Conservation (phyloP, 1,140 invertebrate species). For the Chionoecetes opilio region DNA sequence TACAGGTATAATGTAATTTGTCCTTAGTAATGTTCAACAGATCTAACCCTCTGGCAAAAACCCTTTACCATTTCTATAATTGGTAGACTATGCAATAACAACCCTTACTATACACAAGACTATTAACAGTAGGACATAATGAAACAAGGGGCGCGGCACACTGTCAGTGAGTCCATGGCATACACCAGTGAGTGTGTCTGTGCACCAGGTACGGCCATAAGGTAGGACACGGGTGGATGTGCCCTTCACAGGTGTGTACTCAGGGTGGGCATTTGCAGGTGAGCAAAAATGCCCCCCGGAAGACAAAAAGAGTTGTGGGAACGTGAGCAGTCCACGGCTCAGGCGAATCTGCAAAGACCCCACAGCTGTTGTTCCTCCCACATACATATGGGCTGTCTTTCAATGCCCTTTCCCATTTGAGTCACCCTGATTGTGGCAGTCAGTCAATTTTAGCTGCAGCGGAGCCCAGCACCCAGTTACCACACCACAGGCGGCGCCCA, state of each 20-base stretch:
- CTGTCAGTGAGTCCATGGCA: constrained; percentile 81
- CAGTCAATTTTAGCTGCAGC: constrained; percentile 72
- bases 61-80: constrained; percentile 82
- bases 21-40: constrained; percentile 81
- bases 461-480: constrained; percentile 77
- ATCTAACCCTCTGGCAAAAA: constrained; percentile 81
- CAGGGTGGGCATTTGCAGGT: constrained; percentile 75
- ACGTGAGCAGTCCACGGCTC: constrained; percentile 56
- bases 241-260: constrained; percentile 70
- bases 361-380: constrained; percentile 76
- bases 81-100: constrained; percentile 82
- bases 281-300: constrained; percentile 69
- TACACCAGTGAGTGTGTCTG: constrained; percentile 77
- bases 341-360: constrained; percentile 62
- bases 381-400: constrained; percentile 61
- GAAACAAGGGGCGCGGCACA: constrained; percentile 81
- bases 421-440: constrained; percentile 77
- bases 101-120: constrained; percentile 82
- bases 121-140: constrained; percentile 82
- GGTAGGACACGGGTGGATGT: constrained; percentile 56
- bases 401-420: constrained; percentile 61
- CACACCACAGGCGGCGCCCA: constrained; percentile 75
- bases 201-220: constrained; percentile 71
- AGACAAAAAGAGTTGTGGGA: constrained; percentile 76
- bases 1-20: constrained; percentile 81